Percentiles rank a stretch among this genome's conserved stretches.
Conservation (phyloP, 1,140 invertebrate genomes). For the Ceratina calcarata region DNA sequence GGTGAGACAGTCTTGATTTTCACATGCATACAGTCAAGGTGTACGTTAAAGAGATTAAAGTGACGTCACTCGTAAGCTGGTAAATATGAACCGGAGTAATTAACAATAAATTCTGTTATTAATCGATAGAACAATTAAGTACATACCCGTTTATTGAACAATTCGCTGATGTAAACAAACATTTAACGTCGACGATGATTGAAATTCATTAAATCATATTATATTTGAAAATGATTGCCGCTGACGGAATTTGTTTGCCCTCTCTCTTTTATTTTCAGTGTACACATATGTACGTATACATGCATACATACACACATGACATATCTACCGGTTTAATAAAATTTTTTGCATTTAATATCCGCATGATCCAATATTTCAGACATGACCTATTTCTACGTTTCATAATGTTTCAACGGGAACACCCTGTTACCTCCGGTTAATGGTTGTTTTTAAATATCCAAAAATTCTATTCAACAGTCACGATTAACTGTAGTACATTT, state of each 20-base stretch:
- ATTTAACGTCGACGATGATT: not conserved
- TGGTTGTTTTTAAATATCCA: not conserved
- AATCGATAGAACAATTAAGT: not conserved
- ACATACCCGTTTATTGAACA: not conserved
- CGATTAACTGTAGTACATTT: no score
- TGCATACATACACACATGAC: not conserved
- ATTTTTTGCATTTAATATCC: not conserved
- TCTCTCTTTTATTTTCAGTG: not conserved
- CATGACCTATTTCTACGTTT: not conserved
- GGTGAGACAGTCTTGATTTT: not conserved
- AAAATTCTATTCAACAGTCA: not conserved
- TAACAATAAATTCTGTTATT: constrained; percentile 6
- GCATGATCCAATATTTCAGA: not conserved
- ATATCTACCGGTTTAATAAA: not conserved
- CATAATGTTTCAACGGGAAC: not conserved
- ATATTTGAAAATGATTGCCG: not conserved
- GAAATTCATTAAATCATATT: constrained; percentile 1
- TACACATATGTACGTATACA: no score
- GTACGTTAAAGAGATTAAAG: not conserved
- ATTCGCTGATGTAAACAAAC: not conserved
- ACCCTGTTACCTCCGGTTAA: not conserved
- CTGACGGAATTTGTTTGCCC: not conserved
- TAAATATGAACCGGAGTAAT: no score
- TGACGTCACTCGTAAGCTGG: no score
- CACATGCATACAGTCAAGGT: not conserved